These are phyloP conservation scores for Acleris literana DNA, from an alignment of 2,888 invertebrate species.

Conservation along the genomic window DNA sequence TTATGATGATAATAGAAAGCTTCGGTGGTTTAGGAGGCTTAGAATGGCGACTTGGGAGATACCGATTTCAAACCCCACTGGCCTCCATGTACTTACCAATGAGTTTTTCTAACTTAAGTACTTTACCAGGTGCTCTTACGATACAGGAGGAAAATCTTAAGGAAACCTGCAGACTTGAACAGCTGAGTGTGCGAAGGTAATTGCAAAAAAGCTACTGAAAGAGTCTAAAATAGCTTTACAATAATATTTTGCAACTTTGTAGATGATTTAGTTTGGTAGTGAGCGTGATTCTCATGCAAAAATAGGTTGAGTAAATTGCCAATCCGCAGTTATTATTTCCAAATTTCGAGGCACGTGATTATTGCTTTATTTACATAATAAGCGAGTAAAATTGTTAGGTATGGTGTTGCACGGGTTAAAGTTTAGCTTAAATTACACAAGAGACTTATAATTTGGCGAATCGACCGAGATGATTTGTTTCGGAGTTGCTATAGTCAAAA, in stretches of 20 bases:
- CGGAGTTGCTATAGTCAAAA: background rate
- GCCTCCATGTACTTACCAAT: no score
- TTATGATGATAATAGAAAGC: no score
- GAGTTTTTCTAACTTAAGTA: no score
- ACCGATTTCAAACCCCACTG: no score
- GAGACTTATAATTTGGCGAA: background rate
- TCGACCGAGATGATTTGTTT: conserved; percentile 4
- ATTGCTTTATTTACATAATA: conserved; percentile 39
- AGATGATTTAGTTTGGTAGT: background rate
- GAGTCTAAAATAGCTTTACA: no score
- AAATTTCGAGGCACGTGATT: conserved; percentile 38
- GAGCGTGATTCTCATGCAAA: background rate
- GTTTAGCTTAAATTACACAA: conserved; percentile 38
- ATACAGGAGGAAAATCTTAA: no score
- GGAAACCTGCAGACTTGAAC: no score
- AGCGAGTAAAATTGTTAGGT: conserved; percentile 38
- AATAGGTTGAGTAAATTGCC: background rate
- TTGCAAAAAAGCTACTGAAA: no score
- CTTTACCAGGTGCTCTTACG: no score
- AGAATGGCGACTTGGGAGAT: no score
- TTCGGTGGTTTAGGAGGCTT: no score
- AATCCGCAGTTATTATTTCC: conserved; percentile 5
- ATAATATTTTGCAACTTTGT: background rate
- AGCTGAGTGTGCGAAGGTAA: no score
- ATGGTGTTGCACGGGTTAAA: conserved; percentile 44